Evolutionary conservation across 1,140 invertebrate species (phyloP).

Genomic region (Drosophila seguyi): DNA sequence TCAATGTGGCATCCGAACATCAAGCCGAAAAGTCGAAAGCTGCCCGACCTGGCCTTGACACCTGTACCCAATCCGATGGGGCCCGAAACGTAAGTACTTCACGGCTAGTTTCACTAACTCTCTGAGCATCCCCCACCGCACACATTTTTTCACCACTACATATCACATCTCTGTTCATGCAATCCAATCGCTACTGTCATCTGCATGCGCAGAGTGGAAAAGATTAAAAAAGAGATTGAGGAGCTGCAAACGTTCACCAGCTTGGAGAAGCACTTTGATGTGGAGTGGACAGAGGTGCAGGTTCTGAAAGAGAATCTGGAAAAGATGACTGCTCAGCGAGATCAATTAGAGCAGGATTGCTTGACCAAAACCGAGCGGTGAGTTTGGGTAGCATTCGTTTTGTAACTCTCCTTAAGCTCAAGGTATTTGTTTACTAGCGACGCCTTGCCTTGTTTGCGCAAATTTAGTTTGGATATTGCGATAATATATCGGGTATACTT

Average conservation of each 20-base stretch:
- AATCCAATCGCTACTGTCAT: slow-evolving; percentile 1
- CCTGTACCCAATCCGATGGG: slow-evolving; percentile 33
- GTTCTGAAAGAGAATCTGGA: slow-evolving; percentile 47
- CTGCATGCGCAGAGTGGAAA: slow-evolving; percentile 42
- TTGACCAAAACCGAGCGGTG: slow-evolving; percentile 51
- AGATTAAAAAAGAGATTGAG: slow-evolving; percentile 52
- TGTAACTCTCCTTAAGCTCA: no score
- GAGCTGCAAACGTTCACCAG: slow-evolving; percentile 70
- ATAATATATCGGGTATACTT: no score
- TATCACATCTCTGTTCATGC: slow-evolving; percentile 1
- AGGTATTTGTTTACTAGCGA: no score
- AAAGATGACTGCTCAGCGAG: slow-evolving; percentile 35
- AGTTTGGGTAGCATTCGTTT: slow-evolving; percentile 33
- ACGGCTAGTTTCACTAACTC: not conserved
- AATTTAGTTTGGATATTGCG: no score
- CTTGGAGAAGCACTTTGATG: slow-evolving; percentile 63
- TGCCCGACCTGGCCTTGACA: slow-evolving; percentile 42
- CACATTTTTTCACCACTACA: slow-evolving; percentile 8
- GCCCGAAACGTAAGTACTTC: slow-evolving; percentile 43
- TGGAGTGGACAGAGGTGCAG: slow-evolving; percentile 46
- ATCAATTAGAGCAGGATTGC: slow-evolving; percentile 56
- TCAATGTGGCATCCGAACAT: not conserved
- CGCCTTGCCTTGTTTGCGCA: no score
- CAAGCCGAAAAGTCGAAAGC: not conserved
- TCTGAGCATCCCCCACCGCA: slow-evolving; percentile 7